Evolutionary conservation across 2,888 invertebrate genomes (phyloP).

Genomic region (Leptogaster cylindrica): DNA sequence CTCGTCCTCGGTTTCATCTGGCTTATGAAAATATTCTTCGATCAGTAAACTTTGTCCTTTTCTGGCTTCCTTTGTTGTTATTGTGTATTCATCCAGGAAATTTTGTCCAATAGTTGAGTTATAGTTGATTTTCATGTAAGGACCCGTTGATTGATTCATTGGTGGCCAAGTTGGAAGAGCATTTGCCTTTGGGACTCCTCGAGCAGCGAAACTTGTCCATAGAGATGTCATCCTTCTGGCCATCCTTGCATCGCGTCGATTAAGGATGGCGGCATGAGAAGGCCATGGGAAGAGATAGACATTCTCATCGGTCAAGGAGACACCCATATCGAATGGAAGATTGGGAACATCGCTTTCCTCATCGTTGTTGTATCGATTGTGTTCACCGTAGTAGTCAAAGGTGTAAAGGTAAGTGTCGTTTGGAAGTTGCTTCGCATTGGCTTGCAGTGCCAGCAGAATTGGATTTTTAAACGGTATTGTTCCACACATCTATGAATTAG

Average conservation of each 20-base stretch:
- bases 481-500: constrained; percentile 60
- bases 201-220: constrained; percentile 60
- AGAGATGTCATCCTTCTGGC: constrained; percentile 62
- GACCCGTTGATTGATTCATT: constrained; percentile 57
- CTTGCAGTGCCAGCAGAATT: constrained; percentile 59
- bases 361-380: constrained; percentile 58
- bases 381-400: constrained; percentile 63
- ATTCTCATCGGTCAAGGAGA: constrained; percentile 67
- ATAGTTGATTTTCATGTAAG: constrained; percentile 57
- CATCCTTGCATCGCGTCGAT: constrained; percentile 59
- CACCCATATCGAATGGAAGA: constrained; percentile 63
- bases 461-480: constrained; percentile 63
- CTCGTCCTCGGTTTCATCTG: constrained; percentile 49
- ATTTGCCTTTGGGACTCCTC: constrained; percentile 55
- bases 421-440: constrained; percentile 57
- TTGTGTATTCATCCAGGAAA: constrained; percentile 57
- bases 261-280: constrained; percentile 54
- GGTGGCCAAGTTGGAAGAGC: constrained; percentile 56
- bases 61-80: constrained; percentile 54
- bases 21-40: constrained; percentile 55
- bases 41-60: constrained; percentile 55
- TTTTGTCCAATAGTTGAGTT: constrained; percentile 54
- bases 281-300: constrained; percentile 65
- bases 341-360: constrained; percentile 56
- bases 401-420: constrained; percentile 63